These are phyloP conservation scores for Campopleginae sp. DNA, from an alignment of 2,888 invertebrate genomes.

Conservation along the genomic window DNA sequence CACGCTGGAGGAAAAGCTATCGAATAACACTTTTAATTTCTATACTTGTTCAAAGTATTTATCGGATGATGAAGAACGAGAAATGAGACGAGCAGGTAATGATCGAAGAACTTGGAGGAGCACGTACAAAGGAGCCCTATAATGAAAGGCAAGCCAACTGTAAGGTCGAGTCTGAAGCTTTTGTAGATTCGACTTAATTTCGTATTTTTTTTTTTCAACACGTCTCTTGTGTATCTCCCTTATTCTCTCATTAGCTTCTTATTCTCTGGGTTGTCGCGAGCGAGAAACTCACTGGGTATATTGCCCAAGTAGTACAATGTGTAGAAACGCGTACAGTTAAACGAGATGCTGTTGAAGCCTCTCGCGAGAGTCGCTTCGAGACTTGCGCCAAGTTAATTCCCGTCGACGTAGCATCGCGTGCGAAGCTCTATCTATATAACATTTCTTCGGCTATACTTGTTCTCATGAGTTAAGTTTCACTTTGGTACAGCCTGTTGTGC, in stretches of 20 bases:
- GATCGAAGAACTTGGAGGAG: constrained; percentile 41
- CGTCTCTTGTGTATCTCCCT: constrained; percentile 3
- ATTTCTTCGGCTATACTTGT: constrained; percentile 47
- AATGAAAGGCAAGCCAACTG: constrained; percentile 13
- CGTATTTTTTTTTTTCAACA: neutral
- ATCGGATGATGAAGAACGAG: neutral
- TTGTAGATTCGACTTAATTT: constrained; percentile 6
- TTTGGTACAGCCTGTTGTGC: constrained; percentile 49
- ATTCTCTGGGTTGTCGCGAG: neutral
- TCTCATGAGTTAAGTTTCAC: constrained; percentile 59
- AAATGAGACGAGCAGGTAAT: constrained; percentile 56
- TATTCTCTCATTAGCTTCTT: constrained; percentile 45
- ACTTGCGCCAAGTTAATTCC: constrained; percentile 61
- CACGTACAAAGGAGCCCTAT: constrained; percentile 37
- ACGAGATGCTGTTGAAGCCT: constrained; percentile 47
- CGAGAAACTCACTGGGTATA: constrained; percentile 19
- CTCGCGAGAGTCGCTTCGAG: constrained; percentile 43
- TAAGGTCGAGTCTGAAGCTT: constrained; percentile 39
- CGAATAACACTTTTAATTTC: constrained; percentile 41
- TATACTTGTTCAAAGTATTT: constrained; percentile 27
- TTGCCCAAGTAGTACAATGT: constrained; percentile 47
- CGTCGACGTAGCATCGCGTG: constrained; percentile 30
- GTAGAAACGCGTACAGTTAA: constrained; percentile 39
- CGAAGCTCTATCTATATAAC: constrained; percentile 1
- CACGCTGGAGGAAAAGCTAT: constrained; percentile 3